phyloP scores from a whole-genome alignment of 92 coral and sea anemone genomes.

The Palythoa grandiflora region DNA sequence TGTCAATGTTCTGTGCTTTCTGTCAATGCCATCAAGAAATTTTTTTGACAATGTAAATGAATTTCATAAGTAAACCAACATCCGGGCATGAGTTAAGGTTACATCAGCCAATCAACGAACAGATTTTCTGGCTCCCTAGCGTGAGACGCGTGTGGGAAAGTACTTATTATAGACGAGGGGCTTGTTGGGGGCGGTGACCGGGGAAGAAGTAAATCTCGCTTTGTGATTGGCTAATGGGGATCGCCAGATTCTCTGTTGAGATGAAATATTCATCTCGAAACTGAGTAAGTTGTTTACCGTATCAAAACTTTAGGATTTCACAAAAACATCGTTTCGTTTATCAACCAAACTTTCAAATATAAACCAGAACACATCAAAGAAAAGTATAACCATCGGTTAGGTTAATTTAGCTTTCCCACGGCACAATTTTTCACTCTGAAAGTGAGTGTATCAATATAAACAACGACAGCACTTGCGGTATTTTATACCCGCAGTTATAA shows the following conservation, averaged over 20 bases:
- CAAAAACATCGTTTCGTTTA: not conserved
- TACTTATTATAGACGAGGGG: conserved; percentile 13
- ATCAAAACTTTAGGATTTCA: not conserved
- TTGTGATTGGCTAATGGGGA: conserved; percentile 9
- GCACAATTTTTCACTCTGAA: too few relatives aligned
- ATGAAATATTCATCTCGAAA: conserved; percentile 33
- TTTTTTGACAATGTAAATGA: conserved; percentile 48
- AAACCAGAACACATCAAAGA: not conserved
- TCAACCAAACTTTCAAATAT: not conserved
- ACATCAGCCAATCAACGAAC: conserved; percentile 19
- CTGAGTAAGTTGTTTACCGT: not conserved
- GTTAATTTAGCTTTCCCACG: too few relatives aligned
- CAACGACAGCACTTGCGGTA: too few relatives aligned
- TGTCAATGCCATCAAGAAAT: conserved; percentile 11
- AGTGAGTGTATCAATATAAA: too few relatives aligned
- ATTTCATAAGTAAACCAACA: not conserved
- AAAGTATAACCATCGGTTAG: too few relatives aligned
- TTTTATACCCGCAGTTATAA: too few relatives aligned
- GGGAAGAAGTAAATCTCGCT: not conserved
- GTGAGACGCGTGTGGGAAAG: conserved; percentile 18
- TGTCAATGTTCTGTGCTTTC: not conserved
- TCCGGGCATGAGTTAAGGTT: conserved; percentile 11
- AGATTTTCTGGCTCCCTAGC: not conserved
- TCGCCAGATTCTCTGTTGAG: conserved; percentile 13
- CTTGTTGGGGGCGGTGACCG: conserved; percentile 24